Percentiles rank a stretch among this genome's conserved stretches.
Evolutionary conservation across 2,797 vertebrate species (phyloP).

Genomic region (Oryzias dopingdopingensis): DNA sequence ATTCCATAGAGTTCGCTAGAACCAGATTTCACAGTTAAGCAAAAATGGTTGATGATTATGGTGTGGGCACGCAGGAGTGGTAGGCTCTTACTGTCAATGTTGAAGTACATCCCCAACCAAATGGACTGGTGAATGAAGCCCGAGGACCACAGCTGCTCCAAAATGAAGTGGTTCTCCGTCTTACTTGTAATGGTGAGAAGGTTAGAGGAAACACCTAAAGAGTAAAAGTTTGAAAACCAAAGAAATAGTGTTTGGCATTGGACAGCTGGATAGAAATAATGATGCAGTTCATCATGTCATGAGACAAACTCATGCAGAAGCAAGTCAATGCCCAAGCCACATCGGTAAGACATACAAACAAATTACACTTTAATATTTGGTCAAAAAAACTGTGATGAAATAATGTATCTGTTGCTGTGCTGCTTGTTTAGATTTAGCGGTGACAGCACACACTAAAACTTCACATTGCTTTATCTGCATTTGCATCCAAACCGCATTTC

Average conservation of each 20-base stretch:
- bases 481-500: too few relatives aligned
- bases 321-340: too few relatives aligned
- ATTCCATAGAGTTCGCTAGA: constrained; percentile 80
- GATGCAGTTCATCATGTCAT: too few relatives aligned
- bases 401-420: too few relatives aligned
- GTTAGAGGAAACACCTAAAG: constrained; percentile 81
- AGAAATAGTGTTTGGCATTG: neutral
- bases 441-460: too few relatives aligned
- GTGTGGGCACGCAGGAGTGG: neutral
- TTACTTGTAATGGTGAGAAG: constrained; percentile 86
- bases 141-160: constrained; percentile 79
- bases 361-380: too few relatives aligned
- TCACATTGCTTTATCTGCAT: too few relatives aligned
- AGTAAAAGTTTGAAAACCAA: constrained; percentile 25
- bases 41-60: neutral
- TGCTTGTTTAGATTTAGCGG: too few relatives aligned
- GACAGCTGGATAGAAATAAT: neutral
- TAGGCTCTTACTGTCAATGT: constrained; percentile 80
- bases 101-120: constrained; percentile 86
- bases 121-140: constrained; percentile 78
- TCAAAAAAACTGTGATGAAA: too few relatives aligned
- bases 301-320: too few relatives aligned
- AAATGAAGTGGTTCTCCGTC: constrained; percentile 85
- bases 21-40: constrained; percentile 19
- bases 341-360: too few relatives aligned